Conservation (phyloP, 2,797 vertebrate species). For the Alca torda region DNA sequence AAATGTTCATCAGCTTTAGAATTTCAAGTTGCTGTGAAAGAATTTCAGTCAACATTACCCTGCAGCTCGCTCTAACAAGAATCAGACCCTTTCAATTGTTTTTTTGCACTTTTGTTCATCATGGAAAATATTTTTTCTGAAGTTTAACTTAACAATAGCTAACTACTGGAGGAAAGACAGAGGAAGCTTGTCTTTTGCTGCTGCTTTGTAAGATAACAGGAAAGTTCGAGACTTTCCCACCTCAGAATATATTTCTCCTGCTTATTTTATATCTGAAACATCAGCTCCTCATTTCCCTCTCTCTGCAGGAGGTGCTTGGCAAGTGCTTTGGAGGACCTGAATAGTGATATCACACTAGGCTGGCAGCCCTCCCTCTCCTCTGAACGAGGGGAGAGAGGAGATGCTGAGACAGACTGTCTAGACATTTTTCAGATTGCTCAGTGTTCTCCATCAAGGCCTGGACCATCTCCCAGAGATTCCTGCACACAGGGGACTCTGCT, state of each 20-base stretch:
- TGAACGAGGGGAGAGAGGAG: slow-evolving; percentile 42
- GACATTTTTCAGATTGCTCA: slow-evolving; percentile 70
- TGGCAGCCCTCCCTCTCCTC: slow-evolving; percentile 64
- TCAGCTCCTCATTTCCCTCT: slow-evolving; percentile 43
- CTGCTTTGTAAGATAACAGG: background rate
- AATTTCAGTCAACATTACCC: background rate
- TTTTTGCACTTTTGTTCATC: background rate
- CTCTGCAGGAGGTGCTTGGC: slow-evolving; percentile 66
- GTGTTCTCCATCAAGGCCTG: slow-evolving; percentile 64
- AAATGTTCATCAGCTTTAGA: slow-evolving; percentile 7
- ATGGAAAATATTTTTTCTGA: background rate
- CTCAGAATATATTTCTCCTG: slow-evolving; percentile 12
- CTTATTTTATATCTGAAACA: slow-evolving; percentile 43
- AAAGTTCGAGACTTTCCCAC: slow-evolving; percentile 24
- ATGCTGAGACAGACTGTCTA: slow-evolving; percentile 72
- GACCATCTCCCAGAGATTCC: slow-evolving; percentile 69
- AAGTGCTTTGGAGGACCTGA: slow-evolving; percentile 57
- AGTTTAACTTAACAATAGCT: background rate
- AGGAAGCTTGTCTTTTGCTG: background rate
- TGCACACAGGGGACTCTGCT: slow-evolving; percentile 45
- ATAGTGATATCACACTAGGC: slow-evolving; percentile 55
- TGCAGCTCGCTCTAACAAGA: background rate
- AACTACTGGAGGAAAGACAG: background rate
- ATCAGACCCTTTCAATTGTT: background rate
- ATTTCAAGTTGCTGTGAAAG: background rate